Evolutionary conservation across 2,888 invertebrate genomes (phyloP).

Genomic region (Oxystoma pomonae): DNA sequence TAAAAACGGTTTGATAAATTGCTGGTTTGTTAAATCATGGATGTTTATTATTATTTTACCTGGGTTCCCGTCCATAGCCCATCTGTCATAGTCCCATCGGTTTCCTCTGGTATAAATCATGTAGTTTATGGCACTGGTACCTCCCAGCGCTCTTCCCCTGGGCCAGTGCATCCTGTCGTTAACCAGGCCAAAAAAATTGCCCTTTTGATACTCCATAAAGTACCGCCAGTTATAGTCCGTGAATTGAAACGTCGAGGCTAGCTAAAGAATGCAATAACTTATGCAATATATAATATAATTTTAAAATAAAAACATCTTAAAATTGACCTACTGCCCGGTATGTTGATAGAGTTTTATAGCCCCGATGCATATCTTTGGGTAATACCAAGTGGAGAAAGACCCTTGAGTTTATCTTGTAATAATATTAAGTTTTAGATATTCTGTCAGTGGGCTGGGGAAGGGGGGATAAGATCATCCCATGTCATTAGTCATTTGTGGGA

Average conservation of each 20-base stretch:
- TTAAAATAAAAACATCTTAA: not conserved
- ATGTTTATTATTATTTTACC: too few relatives aligned
- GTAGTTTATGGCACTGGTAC: slow-evolving; percentile 58
- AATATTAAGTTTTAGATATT: not conserved
- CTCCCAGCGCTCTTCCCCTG: slow-evolving; percentile 57
- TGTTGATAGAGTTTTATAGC: too few relatives aligned
- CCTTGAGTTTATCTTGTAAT: too few relatives aligned
- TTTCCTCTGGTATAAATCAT: slow-evolving; percentile 75
- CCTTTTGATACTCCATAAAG: slow-evolving; percentile 39
- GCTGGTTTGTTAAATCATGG: too few relatives aligned
- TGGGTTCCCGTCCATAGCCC: slow-evolving; percentile 63
- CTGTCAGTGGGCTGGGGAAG: too few relatives aligned
- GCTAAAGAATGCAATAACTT: slow-evolving; percentile 8
- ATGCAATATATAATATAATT: not conserved
- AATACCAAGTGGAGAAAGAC: too few relatives aligned
- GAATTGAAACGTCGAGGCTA: slow-evolving; percentile 41
- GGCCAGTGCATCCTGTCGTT: slow-evolving; percentile 46
- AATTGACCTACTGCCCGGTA: not conserved
- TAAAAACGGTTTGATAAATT: too few relatives aligned
- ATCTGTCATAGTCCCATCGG: slow-evolving; percentile 61
- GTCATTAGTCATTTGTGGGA: too few relatives aligned
- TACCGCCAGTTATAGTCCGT: slow-evolving; percentile 46
- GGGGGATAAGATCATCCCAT: too few relatives aligned
- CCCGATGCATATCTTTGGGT: too few relatives aligned
- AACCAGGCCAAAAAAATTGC: slow-evolving; percentile 20